Evolutionary conservation across 1,140 invertebrate species (phyloP).

Genomic region (Myzus persicae): DNA sequence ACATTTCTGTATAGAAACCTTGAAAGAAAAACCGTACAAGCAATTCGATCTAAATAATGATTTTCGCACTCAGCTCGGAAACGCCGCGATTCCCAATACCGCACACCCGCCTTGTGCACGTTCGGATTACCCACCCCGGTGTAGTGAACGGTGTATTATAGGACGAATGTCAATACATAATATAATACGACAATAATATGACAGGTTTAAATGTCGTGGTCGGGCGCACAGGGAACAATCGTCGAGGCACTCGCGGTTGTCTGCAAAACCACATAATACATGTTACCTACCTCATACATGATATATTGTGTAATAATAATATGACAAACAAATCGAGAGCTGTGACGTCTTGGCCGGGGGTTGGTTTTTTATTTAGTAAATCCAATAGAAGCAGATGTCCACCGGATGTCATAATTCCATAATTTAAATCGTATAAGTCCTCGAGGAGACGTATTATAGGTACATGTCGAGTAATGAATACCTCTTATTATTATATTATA

Average conservation of each 20-base stretch:
- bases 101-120: background rate
- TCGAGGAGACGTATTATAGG: background rate
- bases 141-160: background rate
- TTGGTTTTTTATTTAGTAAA: background rate
- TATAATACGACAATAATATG: background rate
- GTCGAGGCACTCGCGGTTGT: background rate
- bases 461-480: background rate
- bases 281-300: too few species aligned
- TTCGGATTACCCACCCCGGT: background rate
- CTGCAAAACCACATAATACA: background rate
- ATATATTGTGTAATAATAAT: background rate
- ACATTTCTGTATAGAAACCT: too few species aligned
- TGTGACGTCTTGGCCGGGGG: background rate
- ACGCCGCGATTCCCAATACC: background rate
- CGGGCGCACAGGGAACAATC: background rate
- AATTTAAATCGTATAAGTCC: slow-evolving; percentile 27
- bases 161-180: slow-evolving; percentile 28
- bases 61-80: too few species aligned
- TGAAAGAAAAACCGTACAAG: too few species aligned
- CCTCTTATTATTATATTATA: background rate
- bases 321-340: background rate
- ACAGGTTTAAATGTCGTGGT: slow-evolving; percentile 28
- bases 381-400: slow-evolving; percentile 32
- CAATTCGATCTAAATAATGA: too few species aligned
- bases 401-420: slow-evolving; percentile 49